Evolutionary conservation across 2,888 invertebrate species (phyloP), one percentile per base, ranked within the genome.

Genomic region (Esperia sulphurella): DNA sequence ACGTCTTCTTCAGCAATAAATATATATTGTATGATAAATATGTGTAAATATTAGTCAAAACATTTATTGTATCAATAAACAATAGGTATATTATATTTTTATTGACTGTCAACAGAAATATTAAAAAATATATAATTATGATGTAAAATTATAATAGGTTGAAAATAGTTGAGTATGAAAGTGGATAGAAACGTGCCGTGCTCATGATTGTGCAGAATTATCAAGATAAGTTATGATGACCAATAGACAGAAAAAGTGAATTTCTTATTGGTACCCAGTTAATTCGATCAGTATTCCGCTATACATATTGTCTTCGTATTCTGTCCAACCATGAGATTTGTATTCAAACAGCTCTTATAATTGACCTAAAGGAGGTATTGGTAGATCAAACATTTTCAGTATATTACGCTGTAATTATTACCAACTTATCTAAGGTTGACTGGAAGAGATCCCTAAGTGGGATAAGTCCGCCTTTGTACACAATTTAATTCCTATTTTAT

Each of bases 1-100:
- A 74, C 65, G 75, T 82, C 79, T 85, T 80, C 78, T 82, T 80
- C 86, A 89, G 87, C 87, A 89, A 89, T 88, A 87, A 87, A 75
- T 70, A 70, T 61, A 59, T 83, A 76, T 84, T n/a, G n/a, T n/a
- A n/a, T n/a, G n/a, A 83, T 72, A 83, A 72, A 74, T 83, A 84
- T 76, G 63, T 88, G 87, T 88, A 89, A 82, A 88, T 88, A 21
- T 21, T 21, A 88, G 73, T 73, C 63, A 68, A 79, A 77, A 65
- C 73, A 71, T 75, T 75, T 78, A 80, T 77, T 86, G 82, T 87
- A 84, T 75, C 79, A 79, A 79, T 75, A 79, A 79, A 79, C 72
- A 67, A 67, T 77, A 86, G 81, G 87, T 78, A 71, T 73, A 74
- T 68, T 85, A 87, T 87, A 85, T 87, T 89, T 88, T 89, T 88